phyloP scores from a whole-genome alignment of 2,113 vertebrate species.

The Brachirus orientalis region DNA sequence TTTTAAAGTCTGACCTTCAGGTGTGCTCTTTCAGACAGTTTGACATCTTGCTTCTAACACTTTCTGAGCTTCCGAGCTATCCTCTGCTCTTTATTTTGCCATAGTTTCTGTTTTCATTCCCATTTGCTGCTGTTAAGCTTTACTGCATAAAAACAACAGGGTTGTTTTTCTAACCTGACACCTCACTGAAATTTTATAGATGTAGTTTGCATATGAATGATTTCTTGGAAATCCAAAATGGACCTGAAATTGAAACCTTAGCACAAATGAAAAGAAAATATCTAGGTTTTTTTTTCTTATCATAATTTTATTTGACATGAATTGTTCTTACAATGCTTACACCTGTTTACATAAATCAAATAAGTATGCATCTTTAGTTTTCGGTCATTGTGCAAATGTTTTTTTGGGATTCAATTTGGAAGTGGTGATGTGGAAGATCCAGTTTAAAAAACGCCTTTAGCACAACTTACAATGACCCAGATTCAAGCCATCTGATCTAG shows the following conservation, averaged over 20 bases:
- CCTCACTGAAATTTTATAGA: conserved; percentile 50
- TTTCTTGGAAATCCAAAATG: conserved; percentile 2
- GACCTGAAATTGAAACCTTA: conserved; percentile 1
- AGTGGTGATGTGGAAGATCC: background rate
- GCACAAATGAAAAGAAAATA: conserved; percentile 29
- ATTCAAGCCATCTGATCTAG: conserved; percentile 63
- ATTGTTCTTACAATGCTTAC: background rate
- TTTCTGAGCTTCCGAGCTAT: conserved; percentile 19
- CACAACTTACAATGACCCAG: background rate
- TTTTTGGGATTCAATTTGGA: background rate
- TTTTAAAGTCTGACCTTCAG: background rate
- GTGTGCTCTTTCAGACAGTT: conserved; percentile 2
- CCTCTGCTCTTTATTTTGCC: conserved; percentile 18
- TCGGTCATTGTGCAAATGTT: background rate
- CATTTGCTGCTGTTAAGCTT: conserved; percentile 60
- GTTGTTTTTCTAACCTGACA: conserved; percentile 47
- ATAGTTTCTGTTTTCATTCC: conserved; percentile 48
- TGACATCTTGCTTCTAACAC: conserved; percentile 2
- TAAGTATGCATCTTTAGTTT: background rate
- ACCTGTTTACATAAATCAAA: background rate
- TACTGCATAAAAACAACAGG: conserved; percentile 24
- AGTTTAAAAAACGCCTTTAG: conserved; percentile 12
- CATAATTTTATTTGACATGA: too few relatives aligned
- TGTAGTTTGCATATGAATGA: conserved; percentile 44
- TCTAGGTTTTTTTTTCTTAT: conserved; percentile 24